phyloP scores from a whole-genome alignment of 2,888 invertebrate species.

The Apotomis turbidana region DNA sequence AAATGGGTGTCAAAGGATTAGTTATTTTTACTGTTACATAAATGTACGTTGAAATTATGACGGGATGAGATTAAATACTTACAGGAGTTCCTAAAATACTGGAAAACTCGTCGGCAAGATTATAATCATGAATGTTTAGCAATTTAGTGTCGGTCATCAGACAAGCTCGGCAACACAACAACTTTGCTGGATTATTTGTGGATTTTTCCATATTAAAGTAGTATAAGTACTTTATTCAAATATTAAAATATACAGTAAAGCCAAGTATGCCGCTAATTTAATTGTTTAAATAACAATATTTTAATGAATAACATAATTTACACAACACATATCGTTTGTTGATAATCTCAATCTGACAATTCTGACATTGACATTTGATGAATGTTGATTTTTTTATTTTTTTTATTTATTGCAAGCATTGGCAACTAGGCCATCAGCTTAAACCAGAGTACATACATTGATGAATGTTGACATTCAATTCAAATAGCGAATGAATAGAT shows the following conservation, averaged over 20 bases:
- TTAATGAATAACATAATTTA: too few relatives aligned
- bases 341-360: not conserved
- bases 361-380: too few relatives aligned
- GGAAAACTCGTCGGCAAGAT: conserved; percentile 3
- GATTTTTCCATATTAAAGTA: not conserved
- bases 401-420: too few relatives aligned
- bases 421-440: too few relatives aligned
- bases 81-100: not conserved
- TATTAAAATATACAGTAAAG: not conserved
- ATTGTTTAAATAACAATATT: not conserved
- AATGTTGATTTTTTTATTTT: too few relatives aligned
- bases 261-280: not conserved
- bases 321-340: not conserved
- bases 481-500: too few relatives aligned
- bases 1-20: too few relatives aligned
- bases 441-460: too few relatives aligned
- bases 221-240: not conserved
- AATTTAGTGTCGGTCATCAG: not conserved
- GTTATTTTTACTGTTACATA: too few relatives aligned
- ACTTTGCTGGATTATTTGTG: not conserved
- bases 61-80: not conserved
- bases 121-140: not conserved
- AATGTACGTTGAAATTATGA: too few relatives aligned
- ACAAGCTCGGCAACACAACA: not conserved
- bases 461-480: too few relatives aligned